Percentiles rank a stretch among this genome's conserved stretches.
Evolutionary conservation across 2,888 invertebrate species (phyloP).

Genomic region (Augochlorella aurata): DNA sequence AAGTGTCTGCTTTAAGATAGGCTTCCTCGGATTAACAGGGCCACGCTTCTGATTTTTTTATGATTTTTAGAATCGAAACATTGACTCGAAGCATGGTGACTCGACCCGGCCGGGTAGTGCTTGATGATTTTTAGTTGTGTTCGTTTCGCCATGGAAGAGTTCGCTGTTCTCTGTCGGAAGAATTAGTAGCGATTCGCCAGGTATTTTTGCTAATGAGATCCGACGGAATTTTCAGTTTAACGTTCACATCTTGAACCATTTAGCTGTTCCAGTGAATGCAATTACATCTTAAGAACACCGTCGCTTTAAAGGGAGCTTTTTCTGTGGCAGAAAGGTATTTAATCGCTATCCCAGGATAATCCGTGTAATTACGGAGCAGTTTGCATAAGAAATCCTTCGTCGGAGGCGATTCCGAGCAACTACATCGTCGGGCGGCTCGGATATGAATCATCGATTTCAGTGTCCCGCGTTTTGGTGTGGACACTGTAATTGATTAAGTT

Average conservation of each 20-base stretch:
- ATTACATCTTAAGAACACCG: background rate
- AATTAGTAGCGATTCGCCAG: background rate
- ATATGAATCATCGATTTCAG: conserved; percentile 4
- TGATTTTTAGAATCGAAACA: no score
- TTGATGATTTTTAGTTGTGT: no score
- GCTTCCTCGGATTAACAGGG: no score
- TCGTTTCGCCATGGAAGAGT: no score
- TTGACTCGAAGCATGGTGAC: no score
- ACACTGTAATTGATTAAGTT: background rate
- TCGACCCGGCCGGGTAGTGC: no score
- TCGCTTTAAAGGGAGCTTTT: conserved; percentile 6
- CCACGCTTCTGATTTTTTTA: no score
- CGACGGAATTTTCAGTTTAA: background rate
- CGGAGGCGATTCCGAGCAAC: background rate
- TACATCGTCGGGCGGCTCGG: background rate
- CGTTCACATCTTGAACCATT: background rate
- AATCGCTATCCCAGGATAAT: conserved; percentile 40
- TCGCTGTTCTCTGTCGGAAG: background rate
- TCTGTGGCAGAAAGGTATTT: conserved; percentile 10
- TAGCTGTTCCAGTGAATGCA: conserved; percentile 9
- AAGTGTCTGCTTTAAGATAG: no score
- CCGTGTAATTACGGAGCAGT: conserved; percentile 61
- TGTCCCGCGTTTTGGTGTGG: background rate
- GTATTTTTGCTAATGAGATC: background rate
- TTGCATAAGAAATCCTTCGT: conserved; percentile 18